Evolutionary conservation across 2,888 invertebrate species (phyloP).

Genomic region (Danaus chrysippus): DNA sequence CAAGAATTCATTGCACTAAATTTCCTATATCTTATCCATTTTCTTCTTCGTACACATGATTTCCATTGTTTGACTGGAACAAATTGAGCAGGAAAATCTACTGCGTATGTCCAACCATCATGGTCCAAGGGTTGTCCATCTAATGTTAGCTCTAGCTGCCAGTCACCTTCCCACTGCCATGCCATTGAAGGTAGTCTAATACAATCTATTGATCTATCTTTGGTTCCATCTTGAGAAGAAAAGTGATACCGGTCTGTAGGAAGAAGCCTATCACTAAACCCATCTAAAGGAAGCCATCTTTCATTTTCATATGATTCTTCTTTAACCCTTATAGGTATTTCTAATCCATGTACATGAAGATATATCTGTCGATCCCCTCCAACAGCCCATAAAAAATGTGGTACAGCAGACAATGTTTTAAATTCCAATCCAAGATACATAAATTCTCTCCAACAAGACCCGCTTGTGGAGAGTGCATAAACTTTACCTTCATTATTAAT

Average conservation of each 20-base stretch:
- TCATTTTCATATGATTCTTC: constrained; percentile 97
- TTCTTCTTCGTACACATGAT: constrained; percentile 91
- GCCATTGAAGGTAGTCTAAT: constrained; percentile 94
- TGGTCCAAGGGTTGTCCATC: constrained; percentile 93
- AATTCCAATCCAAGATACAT: constrained; percentile 92
- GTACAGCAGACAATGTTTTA: constrained; percentile 91
- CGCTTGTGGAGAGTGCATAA: constrained; percentile 88
- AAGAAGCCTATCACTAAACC: constrained; percentile 89
- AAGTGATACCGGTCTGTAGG: constrained; percentile 94
- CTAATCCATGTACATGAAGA: constrained; percentile 92
- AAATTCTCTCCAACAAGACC: constrained; percentile 91
- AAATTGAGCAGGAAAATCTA: constrained; percentile 93
- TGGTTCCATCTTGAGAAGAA: constrained; percentile 90
- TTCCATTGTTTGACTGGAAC: constrained; percentile 91
- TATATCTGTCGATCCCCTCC: constrained; percentile 96
- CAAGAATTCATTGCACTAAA: constrained; percentile 95
- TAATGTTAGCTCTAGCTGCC: constrained; percentile 90
- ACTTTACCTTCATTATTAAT: constrained; percentile 94
- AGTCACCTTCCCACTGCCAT: constrained; percentile 98
- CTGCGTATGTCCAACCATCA: constrained; percentile 96
- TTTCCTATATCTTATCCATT: constrained; percentile 92
- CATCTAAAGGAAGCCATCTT: constrained; percentile 94
- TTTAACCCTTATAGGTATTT: constrained; percentile 93
- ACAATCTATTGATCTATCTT: constrained; percentile 87
- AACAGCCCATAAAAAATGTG: constrained; percentile 94